Base-by-base conservation (phyloP, 2,888 invertebrate genomes). In the Eupithecia abbreviata region DNA sequence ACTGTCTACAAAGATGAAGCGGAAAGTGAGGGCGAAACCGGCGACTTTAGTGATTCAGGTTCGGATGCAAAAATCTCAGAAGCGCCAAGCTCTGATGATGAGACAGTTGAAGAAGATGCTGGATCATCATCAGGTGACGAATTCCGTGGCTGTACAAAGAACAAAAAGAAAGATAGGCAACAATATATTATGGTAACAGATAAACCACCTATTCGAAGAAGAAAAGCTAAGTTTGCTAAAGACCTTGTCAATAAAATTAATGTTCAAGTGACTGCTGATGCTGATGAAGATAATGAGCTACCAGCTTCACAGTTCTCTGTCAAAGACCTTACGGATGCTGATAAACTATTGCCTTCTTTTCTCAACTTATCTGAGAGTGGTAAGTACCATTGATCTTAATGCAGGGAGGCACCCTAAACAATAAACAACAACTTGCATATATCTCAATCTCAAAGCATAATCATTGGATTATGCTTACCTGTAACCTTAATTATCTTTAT, bases 351-450 rank as follows among this genome's bases (percentile, higher is more conserved):
- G 76, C 95, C 95, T 58, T 84, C 93, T 9, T 85, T 93, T 80
- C 88, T 95, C 2, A 92, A 95, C 86, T 89, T 95, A 62, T 95
- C 95, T 71, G 95, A 95, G 86, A 95, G 95, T 91, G 95, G 95
- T 95, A 85, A 82, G 91, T 67, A 7, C 45, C 6, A n/a, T 67
- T 42, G 7, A 13, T 68, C 9, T 58, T 58, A 2, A 9, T 18
- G 30, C 30, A 18, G 30, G 30, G 18, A 58, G 18, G 58, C 58
- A 18, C 58, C 9, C 0, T 58, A 55, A 9, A n/a, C n/a, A 55
- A n/a, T 55, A 55, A 58, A 18, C 10, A 18, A 58, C 58, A 18
- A 58, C 58, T 58, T 7, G 30, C 30, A 5, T 3, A 58, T 58
- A 55, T n/a, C 51, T n/a, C 51, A 55, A 55, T 9, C 18, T 18